These are phyloP conservation scores for Colostygia pectinataria DNA, from an alignment of 2,888 invertebrate genomes.

Conservation along the genomic window DNA sequence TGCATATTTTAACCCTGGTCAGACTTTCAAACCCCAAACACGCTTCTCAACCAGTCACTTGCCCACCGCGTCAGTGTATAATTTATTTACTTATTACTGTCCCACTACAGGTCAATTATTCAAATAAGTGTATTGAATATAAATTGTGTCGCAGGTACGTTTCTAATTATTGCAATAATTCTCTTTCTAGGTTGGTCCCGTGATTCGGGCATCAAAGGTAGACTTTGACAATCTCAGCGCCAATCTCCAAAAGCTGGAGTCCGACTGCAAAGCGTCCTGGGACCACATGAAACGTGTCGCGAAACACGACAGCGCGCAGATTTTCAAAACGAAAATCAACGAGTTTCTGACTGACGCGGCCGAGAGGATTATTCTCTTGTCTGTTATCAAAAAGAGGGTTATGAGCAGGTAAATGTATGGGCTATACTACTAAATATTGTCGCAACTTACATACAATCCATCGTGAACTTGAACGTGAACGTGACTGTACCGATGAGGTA, in stretches of 20 bases:
- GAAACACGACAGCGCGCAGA: constrained; percentile 95
- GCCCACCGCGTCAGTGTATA: too few relatives aligned
- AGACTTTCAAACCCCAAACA: too few relatives aligned
- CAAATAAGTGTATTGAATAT: too few relatives aligned
- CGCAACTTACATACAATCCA: too few relatives aligned
- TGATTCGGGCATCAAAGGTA: constrained; percentile 95
- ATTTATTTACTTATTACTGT: too few relatives aligned
- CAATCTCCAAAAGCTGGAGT: constrained; percentile 94
- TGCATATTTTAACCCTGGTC: too few relatives aligned
- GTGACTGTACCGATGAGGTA: too few relatives aligned
- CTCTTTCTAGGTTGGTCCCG: constrained; percentile 88
- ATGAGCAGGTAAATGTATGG: constrained; percentile 93
- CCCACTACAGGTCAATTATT: too few relatives aligned
- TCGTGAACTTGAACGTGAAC: too few relatives aligned
- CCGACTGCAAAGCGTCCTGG: constrained; percentile 98
- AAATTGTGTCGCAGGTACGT: too few relatives aligned
- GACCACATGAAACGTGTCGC: constrained; percentile 97
- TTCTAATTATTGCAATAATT: not conserved
- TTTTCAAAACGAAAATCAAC: constrained; percentile 95
- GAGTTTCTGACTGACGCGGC: constrained; percentile 98
- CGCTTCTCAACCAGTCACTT: too few relatives aligned
- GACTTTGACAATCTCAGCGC: constrained; percentile 96
- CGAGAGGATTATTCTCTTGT: constrained; percentile 96
- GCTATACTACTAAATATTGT: too few relatives aligned
- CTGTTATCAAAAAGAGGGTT: constrained; percentile 95